Base-by-base conservation (phyloP, 2,888 invertebrate genomes). In the Cantharis nigra region DNA sequence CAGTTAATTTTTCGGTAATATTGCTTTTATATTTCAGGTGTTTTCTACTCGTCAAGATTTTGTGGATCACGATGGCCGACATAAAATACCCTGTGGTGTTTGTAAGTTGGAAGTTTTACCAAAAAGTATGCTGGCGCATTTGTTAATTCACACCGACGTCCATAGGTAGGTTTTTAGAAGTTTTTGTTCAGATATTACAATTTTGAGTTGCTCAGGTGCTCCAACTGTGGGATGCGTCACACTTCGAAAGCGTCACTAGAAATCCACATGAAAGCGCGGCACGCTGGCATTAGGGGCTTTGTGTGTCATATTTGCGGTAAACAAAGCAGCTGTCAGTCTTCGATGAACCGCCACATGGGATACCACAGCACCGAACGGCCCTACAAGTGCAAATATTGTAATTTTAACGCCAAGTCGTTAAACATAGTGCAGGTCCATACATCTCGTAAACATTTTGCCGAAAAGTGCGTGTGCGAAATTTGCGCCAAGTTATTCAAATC, bases 251-350 rank as follows among this genome's bases (percentile, higher is more conserved):
- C 83, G 30, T 78, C 81, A 9, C 63, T 83, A 18, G 82, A 83
- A 64, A 83, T 79, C 63, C 83, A 84, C 49, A 74, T 81, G 33
- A 80, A 81, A 69, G 81, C 83, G 11, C 81, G 81, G 7, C 83
- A 83, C 49, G 80, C 71, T 3, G 81, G 82, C 11, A 74, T 82
- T 9, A 82, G 81, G 76, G 83, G 83, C 2, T 80, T 80, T 63
- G 80, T 83, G 14, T 84, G 84, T 65, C 80, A 84, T 49, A 78
- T 83, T n/a, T 83, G 84, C 49, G 84, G 84, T 9, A 84, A 82
- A 72, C 84, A 83, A 69, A 82, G 80, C 33, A 83, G 82, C 63
- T 83, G 83, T 63, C 82, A 83, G 72, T 80, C 83, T 4, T 83
- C 84, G 3, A 82, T 83, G 80, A 83, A 81, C 20, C 82, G 83